These are phyloP conservation scores for Synergus umbraculus DNA, from an alignment of 2,888 invertebrate species.

Conservation along the genomic window DNA sequence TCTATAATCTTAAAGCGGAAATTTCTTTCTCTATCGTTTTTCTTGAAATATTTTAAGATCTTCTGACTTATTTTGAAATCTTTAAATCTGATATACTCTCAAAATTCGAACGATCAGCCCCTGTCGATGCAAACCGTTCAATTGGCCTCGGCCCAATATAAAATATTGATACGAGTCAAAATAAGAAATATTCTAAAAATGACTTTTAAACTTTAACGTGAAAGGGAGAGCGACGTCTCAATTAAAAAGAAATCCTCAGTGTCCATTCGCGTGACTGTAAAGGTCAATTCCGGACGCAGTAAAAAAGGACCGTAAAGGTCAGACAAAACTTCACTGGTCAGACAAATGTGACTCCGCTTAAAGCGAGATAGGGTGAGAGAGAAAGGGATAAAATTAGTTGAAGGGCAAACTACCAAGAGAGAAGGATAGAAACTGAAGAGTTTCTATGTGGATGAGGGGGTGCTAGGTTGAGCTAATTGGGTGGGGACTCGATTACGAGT, in stretches of 20 bases:
- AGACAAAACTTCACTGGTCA: constrained; percentile 31
- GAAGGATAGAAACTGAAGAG: constrained; percentile 23
- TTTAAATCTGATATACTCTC: too few species aligned
- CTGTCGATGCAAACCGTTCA: too few species aligned
- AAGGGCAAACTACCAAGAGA: constrained; percentile 34
- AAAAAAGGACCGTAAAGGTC: constrained; percentile 33
- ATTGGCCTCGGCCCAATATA: too few species aligned
- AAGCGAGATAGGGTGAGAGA: not conserved
- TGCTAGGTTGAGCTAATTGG: constrained; percentile 71
- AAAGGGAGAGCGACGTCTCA: constrained; percentile 15
- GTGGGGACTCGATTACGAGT: constrained; percentile 72
- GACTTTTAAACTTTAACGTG: not conserved
- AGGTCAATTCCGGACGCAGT: constrained; percentile 25
- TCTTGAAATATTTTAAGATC: too few species aligned
- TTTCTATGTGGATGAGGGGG: constrained; percentile 46
- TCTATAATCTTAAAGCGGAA: too few species aligned
- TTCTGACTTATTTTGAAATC: too few species aligned
- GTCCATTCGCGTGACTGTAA: constrained; percentile 18
- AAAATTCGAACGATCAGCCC: too few species aligned
- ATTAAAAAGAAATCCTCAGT: constrained; percentile 29
- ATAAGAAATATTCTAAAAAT: not conserved
- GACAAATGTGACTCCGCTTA: constrained; percentile 24
- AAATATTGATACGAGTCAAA: too few species aligned
- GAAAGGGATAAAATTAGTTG: constrained; percentile 25
- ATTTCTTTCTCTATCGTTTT: too few species aligned